phyloP scores from a whole-genome alignment of 2,113 vertebrate genomes.

The Plecturocebus donacophilus region DNA sequence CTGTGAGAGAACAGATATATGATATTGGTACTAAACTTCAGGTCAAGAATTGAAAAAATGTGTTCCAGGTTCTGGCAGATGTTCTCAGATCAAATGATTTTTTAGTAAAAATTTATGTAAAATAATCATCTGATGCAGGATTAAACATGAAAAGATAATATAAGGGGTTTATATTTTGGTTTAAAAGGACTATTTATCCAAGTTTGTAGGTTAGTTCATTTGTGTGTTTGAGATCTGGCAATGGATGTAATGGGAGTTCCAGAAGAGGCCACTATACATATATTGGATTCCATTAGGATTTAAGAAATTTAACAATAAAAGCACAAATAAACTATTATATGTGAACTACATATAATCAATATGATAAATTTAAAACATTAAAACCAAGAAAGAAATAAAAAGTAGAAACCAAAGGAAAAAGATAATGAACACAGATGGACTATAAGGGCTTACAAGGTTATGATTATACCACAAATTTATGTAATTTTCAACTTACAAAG shows the following conservation, averaged over 20 bases:
- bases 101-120: conserved; percentile 59
- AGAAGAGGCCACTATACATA: background rate
- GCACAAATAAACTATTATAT: background rate
- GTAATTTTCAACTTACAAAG: background rate
- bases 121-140: conserved; percentile 38
- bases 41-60: conserved; percentile 4
- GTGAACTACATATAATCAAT: background rate
- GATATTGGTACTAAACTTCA: conserved; percentile 50
- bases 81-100: conserved; percentile 54
- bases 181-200: conserved; percentile 20
- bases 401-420: background rate
- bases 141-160: conserved; percentile 49
- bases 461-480: background rate
- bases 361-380: background rate
- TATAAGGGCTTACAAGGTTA: background rate
- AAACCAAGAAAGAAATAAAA: background rate
- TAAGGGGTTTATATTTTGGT: background rate
- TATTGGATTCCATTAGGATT: background rate
- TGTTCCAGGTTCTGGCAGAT: conserved; percentile 49
- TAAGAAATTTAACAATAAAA: conserved; percentile 15
- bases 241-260: conserved; percentile 16
- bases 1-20: background rate
- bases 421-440: background rate
- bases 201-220: conserved; percentile 10
- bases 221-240: conserved; percentile 45